Base-by-base conservation (phyloP, 2,888 invertebrate genomes). In the Xestia sexstrigata region DNA sequence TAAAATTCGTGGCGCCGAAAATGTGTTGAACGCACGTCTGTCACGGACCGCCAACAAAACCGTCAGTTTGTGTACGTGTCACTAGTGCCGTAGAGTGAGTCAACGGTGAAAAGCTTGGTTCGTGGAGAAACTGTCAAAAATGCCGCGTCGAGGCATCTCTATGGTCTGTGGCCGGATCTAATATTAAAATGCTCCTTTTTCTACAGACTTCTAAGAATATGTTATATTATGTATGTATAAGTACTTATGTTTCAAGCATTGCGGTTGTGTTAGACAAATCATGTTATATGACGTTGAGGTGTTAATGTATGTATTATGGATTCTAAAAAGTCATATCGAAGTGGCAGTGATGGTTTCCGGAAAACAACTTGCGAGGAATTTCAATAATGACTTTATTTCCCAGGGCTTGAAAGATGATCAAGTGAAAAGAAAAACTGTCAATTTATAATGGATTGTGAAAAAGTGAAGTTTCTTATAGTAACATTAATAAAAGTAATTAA, bases 101-200 rank as follows among this genome's bases (percentile, higher is more conserved):
- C 13, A 39, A 13, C 11, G 0, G 62, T 62, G 35, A 39, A 23
- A 39, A 7, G 23, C 39, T 63, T 39, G 13, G 1, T 63, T 63
- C 23, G 13, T 0, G 6, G 13, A 23, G 39, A 23, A 35, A 42
- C 1, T 42, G 15, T n/a, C n/a, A 3, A 42, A 13, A 65, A 42
- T 42, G n/a, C 42, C 42, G 13, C 13, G 2, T 63, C 42, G 15
- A n/a, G 23, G 23, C 13, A 26, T 60, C 8, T 39, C n/a, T 7
- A n/a, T 63, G 7, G 2, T 63, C 65, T 65, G n/a, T 65, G 42
- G 87, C 85, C 87, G 81, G 85, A 78, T 85, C 75, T 85, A 74
- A 83, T 86, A 85, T 86, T 82, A 78, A 82, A 82, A 73, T 80
- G 72, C 45, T 78, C 62, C 63, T 77, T 85, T 84, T 88, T 85